Conservation (phyloP, 2,888 invertebrate species). For the Aleiodes testaceus region DNA sequence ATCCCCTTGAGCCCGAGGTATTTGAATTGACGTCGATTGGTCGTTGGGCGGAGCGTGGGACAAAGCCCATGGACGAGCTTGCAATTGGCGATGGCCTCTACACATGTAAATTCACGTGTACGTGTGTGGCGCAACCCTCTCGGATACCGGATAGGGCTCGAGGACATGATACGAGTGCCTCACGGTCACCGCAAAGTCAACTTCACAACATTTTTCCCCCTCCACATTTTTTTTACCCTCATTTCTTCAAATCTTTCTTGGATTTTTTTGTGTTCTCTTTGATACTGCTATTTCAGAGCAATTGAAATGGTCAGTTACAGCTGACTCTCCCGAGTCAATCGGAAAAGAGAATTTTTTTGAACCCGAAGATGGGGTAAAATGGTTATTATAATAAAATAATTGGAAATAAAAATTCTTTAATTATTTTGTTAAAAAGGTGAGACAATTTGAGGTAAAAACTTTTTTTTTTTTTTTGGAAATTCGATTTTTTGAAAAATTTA, state of each 20-base stretch:
- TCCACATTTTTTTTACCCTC: conserved; percentile 12
- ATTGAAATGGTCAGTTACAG: too few species aligned
- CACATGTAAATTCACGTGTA: neutral
- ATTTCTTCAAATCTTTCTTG: neutral
- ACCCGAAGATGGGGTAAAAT: too few species aligned
- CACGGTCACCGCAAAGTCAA: conserved; percentile 49
- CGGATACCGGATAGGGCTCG: conserved; percentile 46
- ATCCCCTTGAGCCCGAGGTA: neutral
- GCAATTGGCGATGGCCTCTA: conserved; percentile 54
- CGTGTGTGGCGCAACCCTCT: conserved; percentile 32
- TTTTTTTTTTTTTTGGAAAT: too few species aligned
- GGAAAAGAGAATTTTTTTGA: too few species aligned
- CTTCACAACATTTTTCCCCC: conserved; percentile 39
- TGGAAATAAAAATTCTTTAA: too few species aligned
- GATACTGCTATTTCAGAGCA: too few species aligned
- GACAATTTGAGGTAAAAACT: too few species aligned
- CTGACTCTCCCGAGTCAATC: too few species aligned
- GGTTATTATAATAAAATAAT: too few species aligned
- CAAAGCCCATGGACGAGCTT: conserved; percentile 51
- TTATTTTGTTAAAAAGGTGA: too few species aligned
- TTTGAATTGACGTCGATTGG: conserved; percentile 50
- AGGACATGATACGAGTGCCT: conserved; percentile 44
- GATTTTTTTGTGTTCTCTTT: too few species aligned
- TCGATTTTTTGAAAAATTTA: too few species aligned
- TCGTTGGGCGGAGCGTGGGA: conserved; percentile 54